Evolutionary conservation across 1,140 invertebrate genomes (phyloP), one percentile per base, ranked within the genome.

Genomic region (Temnothorax curvispinosus): DNA sequence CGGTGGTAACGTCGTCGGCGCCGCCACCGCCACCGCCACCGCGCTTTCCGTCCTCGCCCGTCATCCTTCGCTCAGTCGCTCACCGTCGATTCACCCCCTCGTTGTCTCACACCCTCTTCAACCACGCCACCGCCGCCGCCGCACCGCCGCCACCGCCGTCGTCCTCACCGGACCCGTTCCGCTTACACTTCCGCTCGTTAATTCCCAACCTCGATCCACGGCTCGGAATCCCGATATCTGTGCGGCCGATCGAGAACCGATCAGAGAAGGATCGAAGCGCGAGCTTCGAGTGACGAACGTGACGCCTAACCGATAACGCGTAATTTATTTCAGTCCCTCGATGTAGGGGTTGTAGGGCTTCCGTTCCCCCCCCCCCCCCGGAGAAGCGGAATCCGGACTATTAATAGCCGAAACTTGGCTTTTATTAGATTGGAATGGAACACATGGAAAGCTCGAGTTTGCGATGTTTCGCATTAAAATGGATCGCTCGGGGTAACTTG

Each of bases 11-110:
- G 41, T 87, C 88, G 54, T 65, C 87, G 56, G 89, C 89, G 18
- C 90, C 91, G 84, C 92, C 93, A 32, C 92, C 92, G 84, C 89
- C 89, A 15, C 90, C 91, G 84, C 92, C 93, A 35, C 92, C 92
- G 84, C 93, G 92, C 89, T 94, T 95, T 65, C 93, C 93, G 77
- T 94, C 95, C 89, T 94, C 93, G 44, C 95, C 94, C 90, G 94
- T 95, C 94, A 95, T 95, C 89, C 85, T 85, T 27, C 27, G 27
- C 27, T 27, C 27, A 27, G 27, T 27, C 27, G 27, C 27, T 1
- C 21, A 21, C 27, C 27, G 56, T 78, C 85, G 62, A 32, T 92
- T 74, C 92, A 93, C 65, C 81, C 92, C 74, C 78, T 64, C 74
- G 92, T 75, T 84, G 86, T 90, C 62, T 91, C 93, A 56, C 88